A percentile compares a stretch with the other conserved stretches of the same genome.
Evolutionary conservation across 2,888 invertebrate genomes (phyloP).

Genomic region (Lumbricus terrestris): DNA sequence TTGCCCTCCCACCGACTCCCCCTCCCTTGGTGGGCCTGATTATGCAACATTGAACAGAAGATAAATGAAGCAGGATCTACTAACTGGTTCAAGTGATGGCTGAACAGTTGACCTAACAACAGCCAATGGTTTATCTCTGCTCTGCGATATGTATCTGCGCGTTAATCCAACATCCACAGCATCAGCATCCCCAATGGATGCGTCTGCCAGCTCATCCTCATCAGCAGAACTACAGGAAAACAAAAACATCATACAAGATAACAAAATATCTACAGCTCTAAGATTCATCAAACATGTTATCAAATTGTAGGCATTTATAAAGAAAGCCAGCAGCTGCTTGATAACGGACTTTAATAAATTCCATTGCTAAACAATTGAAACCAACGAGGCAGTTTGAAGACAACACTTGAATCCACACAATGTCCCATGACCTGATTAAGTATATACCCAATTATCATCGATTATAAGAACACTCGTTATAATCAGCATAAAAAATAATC

Average conservation of each 20-base stretch:
- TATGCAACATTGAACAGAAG: not conserved
- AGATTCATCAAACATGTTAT: not conserved
- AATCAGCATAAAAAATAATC: too few relatives aligned
- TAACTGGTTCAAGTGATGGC: not conserved
- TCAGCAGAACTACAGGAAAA: not conserved
- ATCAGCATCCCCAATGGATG: not conserved
- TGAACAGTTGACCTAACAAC: not conserved
- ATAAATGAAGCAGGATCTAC: not conserved
- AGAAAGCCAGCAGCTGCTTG: not conserved
- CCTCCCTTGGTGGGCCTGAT: too few relatives aligned
- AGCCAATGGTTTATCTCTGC: not conserved
- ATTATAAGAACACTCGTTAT: too few relatives aligned
- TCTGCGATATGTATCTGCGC: slow-evolving; percentile 8
- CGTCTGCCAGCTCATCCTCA: not conserved
- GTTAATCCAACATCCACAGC: not conserved
- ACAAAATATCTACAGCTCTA: not conserved
- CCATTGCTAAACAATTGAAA: too few relatives aligned
- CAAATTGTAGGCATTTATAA: not conserved
- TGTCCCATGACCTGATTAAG: too few relatives aligned
- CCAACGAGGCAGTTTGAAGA: too few relatives aligned
- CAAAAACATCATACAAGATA: not conserved
- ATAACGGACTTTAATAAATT: not conserved
- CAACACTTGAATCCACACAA: too few relatives aligned
- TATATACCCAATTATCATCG: too few relatives aligned
- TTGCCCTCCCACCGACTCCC: too few relatives aligned